Evolutionary conservation across 2,797 vertebrate species (phyloP), one percentile per base, ranked within the genome.

Genomic region (Helarctos malayanus): DNA sequence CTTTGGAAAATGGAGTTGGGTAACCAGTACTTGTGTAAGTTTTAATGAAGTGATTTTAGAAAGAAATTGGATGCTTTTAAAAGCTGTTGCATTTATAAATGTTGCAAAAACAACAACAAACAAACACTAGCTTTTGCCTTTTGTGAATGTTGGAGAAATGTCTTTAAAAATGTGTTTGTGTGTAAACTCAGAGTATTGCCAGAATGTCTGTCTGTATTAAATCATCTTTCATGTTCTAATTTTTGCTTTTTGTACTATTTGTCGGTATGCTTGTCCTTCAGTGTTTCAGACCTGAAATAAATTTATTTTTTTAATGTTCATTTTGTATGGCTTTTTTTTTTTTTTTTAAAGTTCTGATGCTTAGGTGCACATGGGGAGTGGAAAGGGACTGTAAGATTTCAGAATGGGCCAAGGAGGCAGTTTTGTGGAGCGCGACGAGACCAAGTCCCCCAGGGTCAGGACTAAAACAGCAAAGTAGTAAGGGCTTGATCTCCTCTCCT

Each of bases 281-380:
- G 73, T 87, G 96, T 96, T 95, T 94, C 73, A 89, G 57, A 93
- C 25, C 94, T 56, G 61, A 96, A 98, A 97, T 98, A 97, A 97
- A 97, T 97, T 97, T 97, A 98, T 98, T 98, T 98, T 97, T 97
- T 85, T 96, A 97, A 97, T 75, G 59, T 85, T 97, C 81, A 94
- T 71, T 91, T 95, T 93, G 61, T 95, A 10, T 93, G 57, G 56
- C 27, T 68, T 45, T 78, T n/a, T 73, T 49, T 68, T 1, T 52
- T 52, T 52, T 52, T 10, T 52, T 52, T 52, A 13, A 5, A 61
- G n/a, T 89, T 90, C 27, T 71, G 65, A 47, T 90, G 25, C 23
- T 68, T 80, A 49, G 38, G 10, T 88, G n/a, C 8, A 38, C 29
- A 13, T 52, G 47, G 65, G 32, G 19, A 71, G 3, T 92, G 29